Percentiles rank a stretch among this genome's conserved stretches.
phyloP scores from a whole-genome alignment of 1,140 invertebrate species.

The Frieseomelitta varia region DNA sequence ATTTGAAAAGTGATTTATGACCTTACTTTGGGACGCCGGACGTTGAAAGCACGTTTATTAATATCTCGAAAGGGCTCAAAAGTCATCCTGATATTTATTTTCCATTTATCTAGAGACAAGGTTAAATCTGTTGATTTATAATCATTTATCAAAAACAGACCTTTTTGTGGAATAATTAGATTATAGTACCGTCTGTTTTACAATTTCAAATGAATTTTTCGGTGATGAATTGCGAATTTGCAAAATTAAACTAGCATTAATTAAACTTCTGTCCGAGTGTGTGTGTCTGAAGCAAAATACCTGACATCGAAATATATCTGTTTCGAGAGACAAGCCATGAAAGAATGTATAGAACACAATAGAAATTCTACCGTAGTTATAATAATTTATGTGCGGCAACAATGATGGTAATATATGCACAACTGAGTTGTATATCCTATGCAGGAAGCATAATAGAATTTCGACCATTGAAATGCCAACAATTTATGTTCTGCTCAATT shows the following conservation, averaged over 20 bases:
- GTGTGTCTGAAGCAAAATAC: neutral
- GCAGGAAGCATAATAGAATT: slow-evolving; percentile 9
- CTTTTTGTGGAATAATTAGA: neutral
- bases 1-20: neutral
- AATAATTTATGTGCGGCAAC: slow-evolving; percentile 15
- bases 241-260: neutral
- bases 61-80: no score
- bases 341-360: neutral
- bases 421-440: slow-evolving; percentile 5
- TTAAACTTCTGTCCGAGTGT: neutral
- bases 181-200: neutral
- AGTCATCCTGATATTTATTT: no score
- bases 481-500: slow-evolving; percentile 11
- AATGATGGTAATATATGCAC: slow-evolving; percentile 22
- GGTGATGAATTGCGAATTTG: neutral
- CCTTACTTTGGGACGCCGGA: neutral
- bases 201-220: no score
- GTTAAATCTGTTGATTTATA: neutral
- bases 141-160: neutral
- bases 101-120: neutral
- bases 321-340: neutral
- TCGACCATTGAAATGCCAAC: neutral
- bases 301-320: neutral
- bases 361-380: neutral
- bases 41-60: neutral